Evolutionary conservation across 2,888 invertebrate genomes (phyloP).

Genomic region (Amphipyra tragopoginis): DNA sequence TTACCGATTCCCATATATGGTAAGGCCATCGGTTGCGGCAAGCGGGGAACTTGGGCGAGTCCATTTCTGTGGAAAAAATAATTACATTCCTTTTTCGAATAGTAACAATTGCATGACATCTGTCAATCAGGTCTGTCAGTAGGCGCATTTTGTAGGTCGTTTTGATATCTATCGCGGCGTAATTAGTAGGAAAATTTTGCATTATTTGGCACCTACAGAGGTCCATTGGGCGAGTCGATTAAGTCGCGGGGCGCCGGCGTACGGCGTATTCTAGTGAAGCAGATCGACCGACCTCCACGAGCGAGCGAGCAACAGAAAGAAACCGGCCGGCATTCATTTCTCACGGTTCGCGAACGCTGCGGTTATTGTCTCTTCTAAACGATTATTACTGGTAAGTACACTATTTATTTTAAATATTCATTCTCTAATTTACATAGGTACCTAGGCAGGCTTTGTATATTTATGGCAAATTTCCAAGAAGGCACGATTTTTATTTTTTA

Average conservation of each 20-base stretch:
- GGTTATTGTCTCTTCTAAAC: conserved; percentile 69
- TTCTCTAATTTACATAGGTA: conserved; percentile 1
- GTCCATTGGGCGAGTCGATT: conserved; percentile 82
- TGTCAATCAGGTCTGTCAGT: conserved; percentile 66
- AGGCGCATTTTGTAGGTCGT: conserved; percentile 68
- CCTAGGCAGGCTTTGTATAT: background rate
- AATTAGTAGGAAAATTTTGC: conserved; percentile 68
- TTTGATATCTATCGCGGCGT: conserved; percentile 66
- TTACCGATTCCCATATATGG: conserved; percentile 96
- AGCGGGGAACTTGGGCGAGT: conserved; percentile 87
- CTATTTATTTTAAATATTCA: conserved; percentile 24
- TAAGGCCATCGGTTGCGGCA: conserved; percentile 91
- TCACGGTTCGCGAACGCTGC: conserved; percentile 80
- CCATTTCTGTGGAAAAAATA: conserved; percentile 74
- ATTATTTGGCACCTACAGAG: conserved; percentile 74
- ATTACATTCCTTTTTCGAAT: conserved; percentile 76
- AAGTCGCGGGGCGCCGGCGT: conserved; percentile 79
- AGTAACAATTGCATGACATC: conserved; percentile 72
- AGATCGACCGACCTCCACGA: conserved; percentile 79
- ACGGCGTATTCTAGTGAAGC: conserved; percentile 79
- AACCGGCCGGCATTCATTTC: conserved; percentile 86
- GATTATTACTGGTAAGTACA: conserved; percentile 72
- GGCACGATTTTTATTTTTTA: background rate
- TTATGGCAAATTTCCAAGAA: conserved; percentile 1
- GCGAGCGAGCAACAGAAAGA: conserved; percentile 77